phyloP scores from a whole-genome alignment of 1,140 invertebrate species.

The Vollenhovia emeryi region DNA sequence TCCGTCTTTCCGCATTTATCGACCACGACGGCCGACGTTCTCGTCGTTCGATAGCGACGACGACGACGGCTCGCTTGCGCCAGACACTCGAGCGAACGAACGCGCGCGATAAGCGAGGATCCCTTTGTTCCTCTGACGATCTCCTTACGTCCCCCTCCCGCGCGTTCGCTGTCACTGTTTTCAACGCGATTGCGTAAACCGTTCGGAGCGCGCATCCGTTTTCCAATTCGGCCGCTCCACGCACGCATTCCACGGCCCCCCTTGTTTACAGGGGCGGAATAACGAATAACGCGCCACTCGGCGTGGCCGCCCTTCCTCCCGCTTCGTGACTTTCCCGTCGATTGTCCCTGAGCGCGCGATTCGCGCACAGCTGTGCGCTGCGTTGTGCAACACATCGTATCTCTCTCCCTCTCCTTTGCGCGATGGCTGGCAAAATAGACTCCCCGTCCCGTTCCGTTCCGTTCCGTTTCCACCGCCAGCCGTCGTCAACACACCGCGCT shows the following conservation, averaged over 20 bases:
- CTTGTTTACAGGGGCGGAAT: not conserved
- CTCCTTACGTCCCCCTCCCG: too few relatives aligned
- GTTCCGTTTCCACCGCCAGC: not conserved
- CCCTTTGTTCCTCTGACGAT: not conserved
- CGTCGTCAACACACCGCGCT: slow-evolving; percentile 21
- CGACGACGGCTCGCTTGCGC: too few relatives aligned
- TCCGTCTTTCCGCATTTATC: not conserved
- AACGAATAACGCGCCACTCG: not conserved
- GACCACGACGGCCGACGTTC: not conserved
- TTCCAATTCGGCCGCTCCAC: not conserved
- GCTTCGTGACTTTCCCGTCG: slow-evolving; percentile 53
- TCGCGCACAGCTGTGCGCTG: slow-evolving; percentile 74
- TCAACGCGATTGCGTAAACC: slow-evolving; percentile 47
- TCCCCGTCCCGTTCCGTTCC: slow-evolving; percentile 42
- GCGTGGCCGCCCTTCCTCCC: not conserved
- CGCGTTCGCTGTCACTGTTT: slow-evolving; percentile 26
- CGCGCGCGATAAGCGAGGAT: not conserved
- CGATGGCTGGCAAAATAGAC: slow-evolving; percentile 71
- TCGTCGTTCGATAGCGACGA: not conserved
- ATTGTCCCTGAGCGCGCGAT: slow-evolving; percentile 61
- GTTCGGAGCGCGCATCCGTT: not conserved
- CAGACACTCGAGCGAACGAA: too few relatives aligned
- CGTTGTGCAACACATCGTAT: slow-evolving; percentile 62
- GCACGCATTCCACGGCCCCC: not conserved
- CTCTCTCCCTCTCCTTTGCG: not conserved